These are phyloP conservation scores for Natator depressus DNA, from an alignment of 2,113 vertebrate genomes.

Conservation along the genomic window DNA sequence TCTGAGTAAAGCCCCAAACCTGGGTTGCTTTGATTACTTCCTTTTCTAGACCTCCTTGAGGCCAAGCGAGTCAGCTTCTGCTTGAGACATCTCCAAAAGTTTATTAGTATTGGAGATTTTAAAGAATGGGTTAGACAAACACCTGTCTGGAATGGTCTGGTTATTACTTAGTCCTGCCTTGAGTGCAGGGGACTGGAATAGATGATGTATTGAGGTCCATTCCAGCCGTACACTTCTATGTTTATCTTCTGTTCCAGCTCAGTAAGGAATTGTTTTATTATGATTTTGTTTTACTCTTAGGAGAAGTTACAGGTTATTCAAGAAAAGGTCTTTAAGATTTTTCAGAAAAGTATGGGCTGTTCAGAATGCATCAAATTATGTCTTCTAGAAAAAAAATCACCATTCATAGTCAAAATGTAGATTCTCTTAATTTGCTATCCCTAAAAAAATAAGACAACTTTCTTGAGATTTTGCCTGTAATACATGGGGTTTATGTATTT, in stretches of 20 bases:
- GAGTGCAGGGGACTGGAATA: neutral
- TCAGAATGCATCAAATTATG: neutral
- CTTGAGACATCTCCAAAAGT: slow-evolving; percentile 6
- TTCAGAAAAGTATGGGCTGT: neutral
- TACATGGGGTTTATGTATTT: neutral
- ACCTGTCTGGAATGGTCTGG: neutral
- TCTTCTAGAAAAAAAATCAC: neutral
- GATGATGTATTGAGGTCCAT: neutral
- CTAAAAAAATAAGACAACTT: neutral
- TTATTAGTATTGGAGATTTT: neutral
- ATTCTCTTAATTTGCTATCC: neutral
- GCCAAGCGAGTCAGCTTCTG: neutral
- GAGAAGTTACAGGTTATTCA: neutral
- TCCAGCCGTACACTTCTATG: neutral
- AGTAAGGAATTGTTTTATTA: neutral
- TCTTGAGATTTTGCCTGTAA: neutral
- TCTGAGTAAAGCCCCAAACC: slow-evolving; percentile 36
- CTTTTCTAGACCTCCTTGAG: slow-evolving; percentile 20
- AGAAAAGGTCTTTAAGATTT: neutral
- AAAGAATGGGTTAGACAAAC: neutral
- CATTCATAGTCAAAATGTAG: neutral
- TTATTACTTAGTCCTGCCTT: neutral
- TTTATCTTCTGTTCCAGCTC: neutral
- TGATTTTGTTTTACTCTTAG: slow-evolving; percentile 29
- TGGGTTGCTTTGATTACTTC: neutral